These are phyloP conservation scores for Sparidentex hasta DNA, from an alignment of 2,797 vertebrate species.

Conservation along the genomic window DNA sequence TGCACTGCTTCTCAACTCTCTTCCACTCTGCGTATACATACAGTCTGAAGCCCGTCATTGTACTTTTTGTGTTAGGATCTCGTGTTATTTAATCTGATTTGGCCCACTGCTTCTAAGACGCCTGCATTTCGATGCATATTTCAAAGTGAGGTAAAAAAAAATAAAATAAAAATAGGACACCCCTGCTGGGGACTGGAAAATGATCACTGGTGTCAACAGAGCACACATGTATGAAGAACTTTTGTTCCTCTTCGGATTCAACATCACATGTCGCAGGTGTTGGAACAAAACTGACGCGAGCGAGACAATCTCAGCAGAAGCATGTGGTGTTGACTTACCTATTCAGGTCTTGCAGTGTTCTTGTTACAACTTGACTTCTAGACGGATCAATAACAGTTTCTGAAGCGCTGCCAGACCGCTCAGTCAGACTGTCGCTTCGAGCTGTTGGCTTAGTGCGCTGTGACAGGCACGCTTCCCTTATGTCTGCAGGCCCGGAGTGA, in stretches of 20 bases:
- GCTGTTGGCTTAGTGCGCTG: slow-evolving; percentile 58
- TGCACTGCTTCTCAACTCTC: background rate
- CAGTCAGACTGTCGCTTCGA: slow-evolving; percentile 57
- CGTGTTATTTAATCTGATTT: background rate
- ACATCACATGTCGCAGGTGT: background rate
- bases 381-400: slow-evolving; percentile 66
- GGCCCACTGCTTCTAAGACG: background rate
- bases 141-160: background rate
- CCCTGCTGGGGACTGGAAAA: background rate
- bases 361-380: slow-evolving; percentile 39
- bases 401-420: slow-evolving; percentile 60
- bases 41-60: background rate
- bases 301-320: background rate
- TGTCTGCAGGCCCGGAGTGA: slow-evolving; percentile 51
- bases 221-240: background rate
- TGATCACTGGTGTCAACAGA: slow-evolving; percentile 7
- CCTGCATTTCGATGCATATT: background rate
- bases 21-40: background rate
- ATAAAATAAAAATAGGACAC: too few species aligned
- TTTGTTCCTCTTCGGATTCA: background rate
- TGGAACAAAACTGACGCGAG: background rate
- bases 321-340: background rate
- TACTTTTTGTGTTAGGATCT: background rate
- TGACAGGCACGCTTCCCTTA: slow-evolving; percentile 57
- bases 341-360: slow-evolving; percentile 32